These are phyloP conservation scores for Emmelina monodactyla DNA, from an alignment of 2,888 invertebrate species.

Conservation along the genomic window DNA sequence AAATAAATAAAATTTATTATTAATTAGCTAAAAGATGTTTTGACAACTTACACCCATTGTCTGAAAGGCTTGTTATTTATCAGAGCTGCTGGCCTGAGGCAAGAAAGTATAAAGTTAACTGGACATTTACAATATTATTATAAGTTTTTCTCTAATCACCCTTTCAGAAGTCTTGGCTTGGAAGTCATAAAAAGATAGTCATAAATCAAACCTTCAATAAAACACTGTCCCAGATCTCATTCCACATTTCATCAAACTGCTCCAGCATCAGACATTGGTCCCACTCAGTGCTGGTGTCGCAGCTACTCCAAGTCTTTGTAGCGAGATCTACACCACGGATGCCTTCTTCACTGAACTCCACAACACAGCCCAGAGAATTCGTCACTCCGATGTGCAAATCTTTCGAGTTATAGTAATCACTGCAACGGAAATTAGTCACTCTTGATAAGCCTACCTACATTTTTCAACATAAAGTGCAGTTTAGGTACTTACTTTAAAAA, in stretches of 20 bases:
- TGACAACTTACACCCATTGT: too few relatives aligned
- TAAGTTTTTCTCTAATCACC: too few relatives aligned
- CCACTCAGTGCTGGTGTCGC: constrained; percentile 69
- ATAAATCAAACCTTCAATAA: constrained; percentile 62
- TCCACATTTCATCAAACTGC: constrained; percentile 74
- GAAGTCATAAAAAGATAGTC: not conserved
- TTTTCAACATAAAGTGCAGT: not conserved
- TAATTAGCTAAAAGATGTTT: too few relatives aligned
- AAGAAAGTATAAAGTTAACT: too few relatives aligned
- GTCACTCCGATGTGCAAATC: constrained; percentile 93
- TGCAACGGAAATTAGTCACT: constrained; percentile 45
- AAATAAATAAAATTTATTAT: constrained; percentile 17
- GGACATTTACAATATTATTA: too few relatives aligned
- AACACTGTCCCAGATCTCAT: constrained; percentile 78
- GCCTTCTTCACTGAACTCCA: constrained; percentile 86
- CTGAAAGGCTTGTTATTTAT: too few relatives aligned
- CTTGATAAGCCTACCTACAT: not conserved
- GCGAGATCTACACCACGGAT: constrained; percentile 63
- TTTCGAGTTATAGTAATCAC: constrained; percentile 82
- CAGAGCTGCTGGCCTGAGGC: too few relatives aligned
- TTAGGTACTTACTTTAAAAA: constrained; percentile 77
- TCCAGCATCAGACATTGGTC: constrained; percentile 75
- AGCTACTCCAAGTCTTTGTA: constrained; percentile 69
- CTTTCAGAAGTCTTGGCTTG: too few relatives aligned
- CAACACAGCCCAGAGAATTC: constrained; percentile 78